A percentile compares a stretch with the other conserved stretches of the same genome.
Conservation (phyloP, 2,888 invertebrate genomes). For the Ptychoptera albimana region DNA sequence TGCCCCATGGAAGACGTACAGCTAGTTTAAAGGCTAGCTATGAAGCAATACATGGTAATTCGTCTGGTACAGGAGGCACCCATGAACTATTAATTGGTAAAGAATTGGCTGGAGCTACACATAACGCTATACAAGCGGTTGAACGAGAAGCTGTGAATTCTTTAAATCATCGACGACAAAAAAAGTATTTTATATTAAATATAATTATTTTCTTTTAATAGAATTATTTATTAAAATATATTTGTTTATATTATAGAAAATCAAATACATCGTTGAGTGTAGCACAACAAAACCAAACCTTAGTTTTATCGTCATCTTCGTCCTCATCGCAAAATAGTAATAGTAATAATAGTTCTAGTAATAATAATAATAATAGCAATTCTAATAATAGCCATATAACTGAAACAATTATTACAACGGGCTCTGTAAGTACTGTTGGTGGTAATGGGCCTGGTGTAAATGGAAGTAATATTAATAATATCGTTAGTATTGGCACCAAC, state of each 20-base stretch:
- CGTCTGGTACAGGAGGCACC: constrained; percentile 39
- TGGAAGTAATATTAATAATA: neutral
- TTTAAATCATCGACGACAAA: constrained; percentile 45
- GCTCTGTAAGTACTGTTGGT: neutral
- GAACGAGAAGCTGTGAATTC: constrained; percentile 37
- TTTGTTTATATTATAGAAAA: too few species aligned
- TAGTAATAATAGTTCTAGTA: too few species aligned
- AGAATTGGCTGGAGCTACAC: constrained; percentile 55
- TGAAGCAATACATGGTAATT: constrained; percentile 64
- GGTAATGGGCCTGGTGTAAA: neutral
- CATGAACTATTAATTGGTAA: constrained; percentile 53
- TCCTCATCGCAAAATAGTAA: constrained; percentile 17
- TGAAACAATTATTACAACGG: too few species aligned
- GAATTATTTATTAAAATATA: too few species aligned
- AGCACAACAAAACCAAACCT: constrained; percentile 5
- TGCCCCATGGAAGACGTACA: constrained; percentile 87
- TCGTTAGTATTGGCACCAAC: neutral
- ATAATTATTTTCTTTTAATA: too few species aligned
- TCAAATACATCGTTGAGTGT: neutral
- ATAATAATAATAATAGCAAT: too few species aligned
- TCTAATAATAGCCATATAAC: too few species aligned
- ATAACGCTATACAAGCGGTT: constrained; percentile 53
- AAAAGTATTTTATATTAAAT: constrained; percentile 32
- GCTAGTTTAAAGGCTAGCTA: constrained; percentile 90
- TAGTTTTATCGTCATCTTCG: constrained; percentile 19